A percentile compares a stretch with the other conserved stretches of the same genome.
phyloP scores from a whole-genome alignment of 2,888 invertebrate species.

The Strigamia maritima region DNA sequence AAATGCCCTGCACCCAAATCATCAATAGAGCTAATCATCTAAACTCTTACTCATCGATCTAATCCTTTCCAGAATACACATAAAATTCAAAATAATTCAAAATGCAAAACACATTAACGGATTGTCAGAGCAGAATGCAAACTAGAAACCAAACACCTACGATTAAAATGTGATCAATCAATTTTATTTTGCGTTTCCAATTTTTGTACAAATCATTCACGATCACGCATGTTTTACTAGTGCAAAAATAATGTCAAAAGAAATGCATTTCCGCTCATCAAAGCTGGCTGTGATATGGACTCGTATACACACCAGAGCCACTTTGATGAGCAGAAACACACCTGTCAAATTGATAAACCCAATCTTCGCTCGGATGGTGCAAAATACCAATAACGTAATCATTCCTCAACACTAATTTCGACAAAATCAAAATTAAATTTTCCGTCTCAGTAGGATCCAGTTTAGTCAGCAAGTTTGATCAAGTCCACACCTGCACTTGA shows the following conservation, averaged over 20 bases:
- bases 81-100: not conserved
- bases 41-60: constrained; percentile 1
- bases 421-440: constrained; percentile 27
- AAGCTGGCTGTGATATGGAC: constrained; percentile 98
- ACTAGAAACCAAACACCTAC: not conserved
- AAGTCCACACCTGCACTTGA: not conserved
- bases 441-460: constrained; percentile 7
- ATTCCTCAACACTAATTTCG: constrained; percentile 42
- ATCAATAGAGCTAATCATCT: constrained; percentile 30
- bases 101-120: not conserved
- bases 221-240: not conserved
- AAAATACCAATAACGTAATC: constrained; percentile 42
- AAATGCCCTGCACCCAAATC: constrained; percentile 28
- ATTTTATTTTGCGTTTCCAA: not conserved
- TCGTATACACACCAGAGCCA: constrained; percentile 75
- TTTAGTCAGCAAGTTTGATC: not conserved
- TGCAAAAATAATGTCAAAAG: constrained; percentile 7
- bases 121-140: too few relatives aligned
- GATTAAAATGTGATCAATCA: not conserved
- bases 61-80: not conserved
- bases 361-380: not conserved
- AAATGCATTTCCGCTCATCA: constrained; percentile 57
- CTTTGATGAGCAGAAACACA: constrained; percentile 69
- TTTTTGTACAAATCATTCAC: not conserved
- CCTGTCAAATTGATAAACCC: constrained; percentile 37